phyloP scores from a whole-genome alignment of 2,888 invertebrate genomes.

The Matsumyia berberina region DNA sequence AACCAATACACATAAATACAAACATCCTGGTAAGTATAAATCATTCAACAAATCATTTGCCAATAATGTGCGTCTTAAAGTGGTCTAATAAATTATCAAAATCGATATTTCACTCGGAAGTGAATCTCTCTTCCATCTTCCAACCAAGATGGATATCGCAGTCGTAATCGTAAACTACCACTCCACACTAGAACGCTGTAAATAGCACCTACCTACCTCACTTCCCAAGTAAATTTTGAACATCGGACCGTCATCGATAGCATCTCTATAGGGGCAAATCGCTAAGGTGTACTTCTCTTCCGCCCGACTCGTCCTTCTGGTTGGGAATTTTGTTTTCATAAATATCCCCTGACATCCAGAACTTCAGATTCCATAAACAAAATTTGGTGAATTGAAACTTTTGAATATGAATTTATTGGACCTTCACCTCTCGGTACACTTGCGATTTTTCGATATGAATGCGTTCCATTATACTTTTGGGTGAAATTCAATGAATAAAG shows the following conservation, averaged over 20 bases:
- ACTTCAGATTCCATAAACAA: not conserved
- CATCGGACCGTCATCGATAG: conserved; percentile 15
- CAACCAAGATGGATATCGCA: not conserved
- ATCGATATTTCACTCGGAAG: conserved; percentile 7
- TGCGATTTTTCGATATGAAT: no score
- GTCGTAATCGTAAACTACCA: conserved; percentile 26
- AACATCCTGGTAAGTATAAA: conserved; percentile 2
- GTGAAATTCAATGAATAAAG: conserved; percentile 4
- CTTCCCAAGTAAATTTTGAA: not conserved
- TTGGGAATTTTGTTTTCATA: conserved; percentile 1
- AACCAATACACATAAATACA: not conserved
- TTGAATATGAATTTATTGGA: conserved; percentile 16
- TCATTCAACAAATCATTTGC: conserved; percentile 8
- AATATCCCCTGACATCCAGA: not conserved
- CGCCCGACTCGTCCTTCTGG: conserved; percentile 3
- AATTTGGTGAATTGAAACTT: conserved; percentile 4
- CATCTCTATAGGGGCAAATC: not conserved
- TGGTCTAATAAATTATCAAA: conserved; percentile 12
- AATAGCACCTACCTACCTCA: not conserved
- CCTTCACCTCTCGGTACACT: conserved; percentile 11
- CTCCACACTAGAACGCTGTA: not conserved
- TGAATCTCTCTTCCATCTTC: not conserved
- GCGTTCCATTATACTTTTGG: not conserved
- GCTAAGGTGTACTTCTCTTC: not conserved
- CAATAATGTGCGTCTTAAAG: conserved; percentile 3